Base-by-base conservation (phyloP, 2,113 vertebrate species). In the Sylvicapra grimmia region DNA sequence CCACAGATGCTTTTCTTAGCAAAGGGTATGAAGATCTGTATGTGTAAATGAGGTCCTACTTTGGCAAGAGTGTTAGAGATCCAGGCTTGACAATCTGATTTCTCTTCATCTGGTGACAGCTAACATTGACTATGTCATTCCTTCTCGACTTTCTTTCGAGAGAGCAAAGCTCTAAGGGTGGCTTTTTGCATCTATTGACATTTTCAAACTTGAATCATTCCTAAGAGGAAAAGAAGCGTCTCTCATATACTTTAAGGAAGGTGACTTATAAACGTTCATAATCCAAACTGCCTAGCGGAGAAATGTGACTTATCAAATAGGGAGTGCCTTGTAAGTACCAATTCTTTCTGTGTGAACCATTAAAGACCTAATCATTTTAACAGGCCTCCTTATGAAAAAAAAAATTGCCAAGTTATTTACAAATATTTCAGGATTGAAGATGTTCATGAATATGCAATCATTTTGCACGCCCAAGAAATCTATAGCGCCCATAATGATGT, bases 11-110 rank as follows among this genome's bases (percentile, higher is more conserved):
- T 99, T 99, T 98, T 98, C 98, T 98, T 98, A 98, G 98, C 97
- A 98, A 99, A 98, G 98, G 98, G 98, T 98, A 99, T 98, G 98
- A 99, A 98, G 98, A 98, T 96, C 98, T 98, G 98, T 98, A 98
- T 98, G 98, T 98, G 98, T 98, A 98, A 99, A 99, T 98, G 98
- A 99, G 98, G 98, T 98, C 98, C 98, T 98, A 97, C 98, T 99
- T 98, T 99, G 98, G 99, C 98, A 99, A 98, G 98, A 98, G 97
- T 98, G 98, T 98, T 97, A 98, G 98, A 98, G 98, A 99, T 98
- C 96, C 98, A 98, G 97, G 95, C 90, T 97, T 98, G 98, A 98
- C 98, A 98, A 98, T 98, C 98, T 98, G 98, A 99, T 98, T 98
- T 98, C 97, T 97, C 98, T 98, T 97, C 90, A 92, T 97, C 96